These are phyloP conservation scores for Chelonus formosanus DNA, from an alignment of 2,888 invertebrate genomes.

Conservation along the genomic window DNA sequence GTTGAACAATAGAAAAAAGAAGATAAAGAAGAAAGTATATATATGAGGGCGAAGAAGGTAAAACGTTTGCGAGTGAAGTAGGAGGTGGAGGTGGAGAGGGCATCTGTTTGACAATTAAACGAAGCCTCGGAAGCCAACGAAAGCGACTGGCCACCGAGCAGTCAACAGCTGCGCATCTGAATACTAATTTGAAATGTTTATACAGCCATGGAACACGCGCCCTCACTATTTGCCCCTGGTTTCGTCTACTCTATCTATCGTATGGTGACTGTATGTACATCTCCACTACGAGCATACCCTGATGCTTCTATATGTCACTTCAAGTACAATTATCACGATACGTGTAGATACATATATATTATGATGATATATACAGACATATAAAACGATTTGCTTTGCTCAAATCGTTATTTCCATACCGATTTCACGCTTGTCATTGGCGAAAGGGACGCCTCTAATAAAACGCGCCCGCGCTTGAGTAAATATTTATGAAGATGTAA, in stretches of 20 bases:
- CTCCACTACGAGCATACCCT: no score
- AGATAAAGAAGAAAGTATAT: conserved; percentile 23
- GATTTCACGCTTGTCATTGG: conserved; percentile 59
- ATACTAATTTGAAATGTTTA: conserved; percentile 64
- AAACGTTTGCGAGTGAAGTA: conserved; percentile 35
- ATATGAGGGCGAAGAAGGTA: conserved; percentile 36
- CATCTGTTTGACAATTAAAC: conserved; percentile 64
- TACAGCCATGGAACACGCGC: conserved; percentile 54
- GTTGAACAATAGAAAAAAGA: conserved; percentile 34
- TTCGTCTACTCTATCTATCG: conserved; percentile 5
- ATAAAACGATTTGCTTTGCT: conserved; percentile 8
- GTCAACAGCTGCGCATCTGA: conserved; percentile 64
- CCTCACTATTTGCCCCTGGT: conserved; percentile 31
- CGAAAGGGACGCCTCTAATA: conserved; percentile 35
- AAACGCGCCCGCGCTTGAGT: conserved; percentile 45
- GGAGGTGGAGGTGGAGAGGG: conserved; percentile 44
- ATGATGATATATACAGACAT: not conserved
- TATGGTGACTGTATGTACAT: no score
- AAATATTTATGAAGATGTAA: conserved; percentile 66
- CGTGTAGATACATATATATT: conserved; percentile 16
- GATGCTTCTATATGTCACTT: not conserved
- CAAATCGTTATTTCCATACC: conserved; percentile 55
- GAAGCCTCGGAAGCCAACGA: conserved; percentile 63
- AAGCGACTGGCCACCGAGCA: conserved; percentile 56
- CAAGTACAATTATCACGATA: conserved; percentile 13